Base-by-base conservation (phyloP, 2,113 vertebrate species). In the Sylvilagus bachmani region DNA sequence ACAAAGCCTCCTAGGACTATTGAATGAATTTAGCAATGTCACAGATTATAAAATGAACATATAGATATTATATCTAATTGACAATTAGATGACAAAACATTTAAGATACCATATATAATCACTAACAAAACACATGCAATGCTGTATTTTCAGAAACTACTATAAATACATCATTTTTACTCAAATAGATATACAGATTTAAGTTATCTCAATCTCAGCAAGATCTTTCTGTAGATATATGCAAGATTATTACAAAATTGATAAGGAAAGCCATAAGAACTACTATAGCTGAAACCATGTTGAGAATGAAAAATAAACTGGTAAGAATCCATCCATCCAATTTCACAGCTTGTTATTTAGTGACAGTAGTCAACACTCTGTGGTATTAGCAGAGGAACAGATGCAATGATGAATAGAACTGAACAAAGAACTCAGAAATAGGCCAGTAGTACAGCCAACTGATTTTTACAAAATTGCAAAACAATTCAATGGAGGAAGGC, bases 271-370 rank as follows among this genome's bases (percentile, higher is more conserved):
- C 6, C 9, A 77, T 69, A 78, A 27, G 17, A 61, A 61, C 4
- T 36, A 55, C 6, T 71, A 61, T 22, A 78, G 16, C 12, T 66
- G 49, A 87, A 87, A 13, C 1, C 29, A 53, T 67, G 66, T 49
- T 10, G 1, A 33, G n/a, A 69, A 77, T 83, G 24, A 89, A 70
- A 70, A 89, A 44, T 10, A 31, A 74, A 82, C n/a, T 62, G 8
- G 36, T 19, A 82, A 75, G 25, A 69, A 62, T 86, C 75, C 27
- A 29, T 75, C 9, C 16, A 85, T 55, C 27, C 49, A 89, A 67
- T 91, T 87, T 92, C 31, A 73, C 91, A 85, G 80, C 21, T 10
- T 81, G 38, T 51, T 82, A 58, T 85, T 84, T 75, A 83, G 22
- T n/a, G 51, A 27, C 4, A 61, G 7, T 79, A 75, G 78, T 79